phyloP scores from a whole-genome alignment of 1,140 invertebrate species.

The Lepidurus packardi region DNA sequence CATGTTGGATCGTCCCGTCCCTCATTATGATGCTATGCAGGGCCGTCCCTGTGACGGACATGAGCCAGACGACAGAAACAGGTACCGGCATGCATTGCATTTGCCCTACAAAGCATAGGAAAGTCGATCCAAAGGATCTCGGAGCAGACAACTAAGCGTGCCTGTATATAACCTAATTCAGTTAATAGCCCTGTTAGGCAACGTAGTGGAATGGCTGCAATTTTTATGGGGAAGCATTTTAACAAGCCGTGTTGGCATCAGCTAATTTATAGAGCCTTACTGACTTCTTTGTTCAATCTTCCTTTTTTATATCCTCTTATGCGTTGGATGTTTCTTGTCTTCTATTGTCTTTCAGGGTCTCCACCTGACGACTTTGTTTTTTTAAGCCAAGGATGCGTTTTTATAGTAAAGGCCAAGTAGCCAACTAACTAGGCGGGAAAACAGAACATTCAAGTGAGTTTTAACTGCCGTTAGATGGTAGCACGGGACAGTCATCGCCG shows the following conservation, averaged over 20 bases:
- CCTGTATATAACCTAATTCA: background rate
- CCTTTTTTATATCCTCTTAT: background rate
- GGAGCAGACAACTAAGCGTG: background rate
- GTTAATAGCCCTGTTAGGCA: background rate
- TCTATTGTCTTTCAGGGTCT: background rate
- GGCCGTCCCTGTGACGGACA: conserved; percentile 2
- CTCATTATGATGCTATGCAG: conserved; percentile 21
- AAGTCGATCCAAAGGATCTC: background rate
- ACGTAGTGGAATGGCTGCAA: background rate
- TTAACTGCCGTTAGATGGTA: background rate
- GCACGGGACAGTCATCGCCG: background rate
- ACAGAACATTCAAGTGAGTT: background rate
- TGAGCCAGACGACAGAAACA: conserved; percentile 14
- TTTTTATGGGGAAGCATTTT: background rate
- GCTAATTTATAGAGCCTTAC: no score
- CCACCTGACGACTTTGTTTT: background rate
- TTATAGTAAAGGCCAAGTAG: background rate
- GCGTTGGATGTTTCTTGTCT: background rate
- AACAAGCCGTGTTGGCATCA: background rate
- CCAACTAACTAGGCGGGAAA: background rate
- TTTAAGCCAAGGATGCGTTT: background rate
- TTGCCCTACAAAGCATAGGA: background rate
- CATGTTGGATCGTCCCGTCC: background rate
- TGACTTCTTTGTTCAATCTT: background rate
- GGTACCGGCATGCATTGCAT: background rate